Evolutionary conservation across 2,797 vertebrate species (phyloP).

Genomic region (Micrastur ruficollis): DNA sequence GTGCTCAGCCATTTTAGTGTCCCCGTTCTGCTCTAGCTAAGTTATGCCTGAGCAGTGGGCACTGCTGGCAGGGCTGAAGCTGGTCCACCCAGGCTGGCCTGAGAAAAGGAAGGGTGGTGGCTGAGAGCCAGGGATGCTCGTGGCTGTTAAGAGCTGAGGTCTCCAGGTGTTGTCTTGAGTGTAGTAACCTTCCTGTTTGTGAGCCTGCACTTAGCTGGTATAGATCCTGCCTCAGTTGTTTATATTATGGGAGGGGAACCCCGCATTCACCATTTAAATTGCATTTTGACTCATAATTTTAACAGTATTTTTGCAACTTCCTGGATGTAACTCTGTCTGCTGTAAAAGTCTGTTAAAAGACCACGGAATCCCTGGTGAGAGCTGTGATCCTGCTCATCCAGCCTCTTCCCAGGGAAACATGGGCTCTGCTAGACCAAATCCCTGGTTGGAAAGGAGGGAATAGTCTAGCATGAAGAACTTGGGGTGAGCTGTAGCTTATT

Average conservation of each 20-base stretch:
- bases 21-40: neutral
- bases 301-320: neutral
- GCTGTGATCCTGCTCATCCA: neutral
- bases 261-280: neutral
- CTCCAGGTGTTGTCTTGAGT: neutral
- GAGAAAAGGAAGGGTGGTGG: neutral
- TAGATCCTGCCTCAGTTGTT: neutral
- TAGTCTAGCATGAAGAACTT: neutral
- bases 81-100: neutral
- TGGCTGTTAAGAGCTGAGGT: neutral
- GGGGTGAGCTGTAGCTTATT: neutral
- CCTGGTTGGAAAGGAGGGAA: neutral
- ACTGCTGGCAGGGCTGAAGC: neutral
- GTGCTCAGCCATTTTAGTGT: neutral
- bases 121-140: neutral
- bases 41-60: no score
- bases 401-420: neutral
- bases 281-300: neutral
- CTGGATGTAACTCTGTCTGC: fast-evolving
- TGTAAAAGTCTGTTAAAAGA: neutral
- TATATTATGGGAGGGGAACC: fast-evolving
- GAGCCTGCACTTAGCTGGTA: neutral
- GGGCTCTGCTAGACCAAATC: neutral
- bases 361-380: fast-evolving
- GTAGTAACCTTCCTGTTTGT: neutral